phyloP scores from a whole-genome alignment of 2,797 vertebrate genomes.

The Allobates femoralis region DNA sequence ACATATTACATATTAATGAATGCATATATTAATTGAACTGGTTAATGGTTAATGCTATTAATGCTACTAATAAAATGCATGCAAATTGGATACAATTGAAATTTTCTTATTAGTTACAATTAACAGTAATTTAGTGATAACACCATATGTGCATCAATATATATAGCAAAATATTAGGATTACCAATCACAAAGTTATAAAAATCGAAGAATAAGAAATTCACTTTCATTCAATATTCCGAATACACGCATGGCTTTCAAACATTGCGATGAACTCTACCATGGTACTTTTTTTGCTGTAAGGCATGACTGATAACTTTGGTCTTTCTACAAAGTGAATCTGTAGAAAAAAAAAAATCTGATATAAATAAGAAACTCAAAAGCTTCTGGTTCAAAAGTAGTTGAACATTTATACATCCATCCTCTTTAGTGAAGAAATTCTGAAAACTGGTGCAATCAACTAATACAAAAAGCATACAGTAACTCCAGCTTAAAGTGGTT shows the following conservation, averaged over 20 bases:
- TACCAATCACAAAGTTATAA: neutral
- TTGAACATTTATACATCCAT: neutral
- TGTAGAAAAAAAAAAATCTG: neutral
- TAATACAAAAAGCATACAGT: neutral
- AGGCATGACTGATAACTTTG: neutral
- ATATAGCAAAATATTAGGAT: neutral
- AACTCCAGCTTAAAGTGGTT: neutral
- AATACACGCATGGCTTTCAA: neutral
- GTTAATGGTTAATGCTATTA: neutral
- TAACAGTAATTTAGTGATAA: neutral
- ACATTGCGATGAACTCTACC: neutral
- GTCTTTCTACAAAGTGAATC: constrained; percentile 1
- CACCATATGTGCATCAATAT: neutral
- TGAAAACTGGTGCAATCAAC: neutral
- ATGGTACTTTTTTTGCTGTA: neutral
- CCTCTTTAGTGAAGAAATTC: no score
- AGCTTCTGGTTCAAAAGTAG: neutral
- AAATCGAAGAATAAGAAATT: neutral
- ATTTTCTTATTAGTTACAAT: neutral
- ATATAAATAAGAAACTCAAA: neutral
- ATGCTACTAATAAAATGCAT: neutral
- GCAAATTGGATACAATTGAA: neutral
- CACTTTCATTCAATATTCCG: neutral
- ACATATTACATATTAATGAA: no score
- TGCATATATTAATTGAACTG: neutral